Base-by-base conservation (phyloP, 1,140 invertebrate genomes). In the Cardiocondyla obscurior region DNA sequence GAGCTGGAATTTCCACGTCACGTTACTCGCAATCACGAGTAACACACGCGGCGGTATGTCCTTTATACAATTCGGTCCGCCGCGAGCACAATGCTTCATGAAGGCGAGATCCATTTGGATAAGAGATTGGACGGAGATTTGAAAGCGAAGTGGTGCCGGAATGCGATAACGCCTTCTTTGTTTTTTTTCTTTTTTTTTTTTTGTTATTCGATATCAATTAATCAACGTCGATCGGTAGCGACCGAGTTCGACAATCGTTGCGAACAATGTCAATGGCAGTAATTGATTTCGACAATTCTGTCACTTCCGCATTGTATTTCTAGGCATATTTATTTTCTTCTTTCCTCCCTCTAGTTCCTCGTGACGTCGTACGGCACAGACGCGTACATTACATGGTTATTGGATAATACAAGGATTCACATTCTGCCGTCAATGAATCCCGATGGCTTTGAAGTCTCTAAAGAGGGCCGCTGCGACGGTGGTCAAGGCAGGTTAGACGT, bases 401-500 rank as follows among this genome's bases (percentile, higher is more conserved):
- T 99, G 90, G 97, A 98, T 90, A 98, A 98, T 89, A 98, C 97
- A 0, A 95, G 98, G 79, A 97, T 99, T 84, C 98, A 99, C 91
- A 97, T 99, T 86, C 95, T 99, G 94, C 98, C 98, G 2, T 97
- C 97, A 3, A 97, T 98, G 97, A 98, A 98, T 92, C 98, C 98
- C 0, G 98, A 99, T 91, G 98, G 98, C 3, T 98, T 97, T 91
- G 97, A 98, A 83, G 96, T 97, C 3, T 97, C 98, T 1, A 96
- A 96, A 84, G 97, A 98, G 93, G 98, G 98, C 67, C 96, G 96
- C 60, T 99, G 98, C 90, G 96, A 97, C 82, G 97, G 97, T 55
- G 96, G 96, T 19, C 96, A 97, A 91, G 98, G 97, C 92, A 96
- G 97, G 96, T 97, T 53, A 84, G 85, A 83, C 10, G n/a, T 79